These are phyloP conservation scores for Tethya wilhelma DNA, from an alignment of 37 sponge, comb jelly and placozoan species.

Conservation along the genomic window DNA sequence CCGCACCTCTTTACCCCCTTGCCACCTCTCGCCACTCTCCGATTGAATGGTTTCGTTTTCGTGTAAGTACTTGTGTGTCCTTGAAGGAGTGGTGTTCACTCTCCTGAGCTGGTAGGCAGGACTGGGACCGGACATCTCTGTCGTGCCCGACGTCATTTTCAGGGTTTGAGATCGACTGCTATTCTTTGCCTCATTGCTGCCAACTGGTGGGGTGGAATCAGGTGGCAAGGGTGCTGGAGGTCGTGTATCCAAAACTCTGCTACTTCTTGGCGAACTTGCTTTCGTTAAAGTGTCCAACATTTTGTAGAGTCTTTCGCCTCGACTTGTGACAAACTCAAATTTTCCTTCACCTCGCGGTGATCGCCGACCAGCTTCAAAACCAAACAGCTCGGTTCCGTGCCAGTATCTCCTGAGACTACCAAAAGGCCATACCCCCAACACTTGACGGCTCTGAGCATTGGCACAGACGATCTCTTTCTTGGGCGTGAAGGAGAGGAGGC, in stretches of 20 bases:
- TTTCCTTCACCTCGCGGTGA: slow-evolving; percentile 78
- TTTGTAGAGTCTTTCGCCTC: slow-evolving; percentile 50
- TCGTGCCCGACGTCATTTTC: background rate
- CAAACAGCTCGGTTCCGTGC: slow-evolving; percentile 44
- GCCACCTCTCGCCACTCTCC: background rate
- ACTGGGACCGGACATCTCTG: background rate
- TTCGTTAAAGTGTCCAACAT: slow-evolving; percentile 43
- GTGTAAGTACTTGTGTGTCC: too few species aligned
- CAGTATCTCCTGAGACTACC: slow-evolving; percentile 54
- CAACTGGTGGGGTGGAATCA: background rate
- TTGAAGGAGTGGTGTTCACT: too few species aligned
- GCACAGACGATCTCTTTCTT: slow-evolving; percentile 41
- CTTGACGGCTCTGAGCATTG: background rate
- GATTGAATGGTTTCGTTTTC: too few species aligned
- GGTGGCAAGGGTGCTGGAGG: slow-evolving; percentile 43
- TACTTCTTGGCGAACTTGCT: background rate
- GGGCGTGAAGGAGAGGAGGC: slow-evolving; percentile 47
- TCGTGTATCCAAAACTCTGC: background rate
- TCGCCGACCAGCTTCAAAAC: slow-evolving; percentile 55
- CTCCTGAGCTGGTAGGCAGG: background rate
- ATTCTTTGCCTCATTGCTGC: background rate
- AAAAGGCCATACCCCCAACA: slow-evolving; percentile 73
- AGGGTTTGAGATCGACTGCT: background rate
- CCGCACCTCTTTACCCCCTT: background rate
- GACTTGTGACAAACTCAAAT: slow-evolving; percentile 53